phyloP scores from a whole-genome alignment of 2,888 invertebrate genomes.

The Deilephila elpenor region DNA sequence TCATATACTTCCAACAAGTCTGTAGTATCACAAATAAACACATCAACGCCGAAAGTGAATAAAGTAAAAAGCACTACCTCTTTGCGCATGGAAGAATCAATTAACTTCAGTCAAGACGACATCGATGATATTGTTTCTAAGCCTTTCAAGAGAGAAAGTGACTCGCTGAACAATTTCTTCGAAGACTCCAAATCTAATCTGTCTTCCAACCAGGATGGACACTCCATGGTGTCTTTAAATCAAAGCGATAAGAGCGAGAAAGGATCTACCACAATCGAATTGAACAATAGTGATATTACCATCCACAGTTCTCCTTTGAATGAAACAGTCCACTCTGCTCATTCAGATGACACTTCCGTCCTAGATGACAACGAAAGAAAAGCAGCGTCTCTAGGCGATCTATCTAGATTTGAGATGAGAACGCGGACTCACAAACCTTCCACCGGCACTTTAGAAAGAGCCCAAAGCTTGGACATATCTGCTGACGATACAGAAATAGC shows the following conservation, averaged over 20 bases:
- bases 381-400: slow-evolving; percentile 91
- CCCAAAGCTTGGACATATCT: slow-evolving; percentile 92
- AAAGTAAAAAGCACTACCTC: slow-evolving; percentile 64
- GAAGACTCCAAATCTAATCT: slow-evolving; percentile 78
- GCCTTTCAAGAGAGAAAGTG: slow-evolving; percentile 78
- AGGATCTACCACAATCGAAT: slow-evolving; percentile 87
- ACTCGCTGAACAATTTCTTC: slow-evolving; percentile 78
- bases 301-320: slow-evolving; percentile 88
- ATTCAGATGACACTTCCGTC: slow-evolving; percentile 76
- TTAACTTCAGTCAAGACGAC: slow-evolving; percentile 79
- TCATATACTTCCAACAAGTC: slow-evolving; percentile 56
- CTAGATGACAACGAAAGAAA: slow-evolving; percentile 87
- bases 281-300: slow-evolving; percentile 90
- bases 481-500: slow-evolving; percentile 78
- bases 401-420: slow-evolving; percentile 87
- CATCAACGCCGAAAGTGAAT: slow-evolving; percentile 79
- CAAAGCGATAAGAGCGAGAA: slow-evolving; percentile 81
- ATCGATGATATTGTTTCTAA: slow-evolving; percentile 82
- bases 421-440: slow-evolving; percentile 75
- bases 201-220: slow-evolving; percentile 76
- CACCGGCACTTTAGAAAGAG: slow-evolving; percentile 88
- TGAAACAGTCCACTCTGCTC: slow-evolving; percentile 68
- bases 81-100: slow-evolving; percentile 71
- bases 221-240: slow-evolving; percentile 76
- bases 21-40: slow-evolving; percentile 64